Base-by-base conservation (phyloP, 2,888 invertebrate species). In the Philopedon plagiatum region DNA sequence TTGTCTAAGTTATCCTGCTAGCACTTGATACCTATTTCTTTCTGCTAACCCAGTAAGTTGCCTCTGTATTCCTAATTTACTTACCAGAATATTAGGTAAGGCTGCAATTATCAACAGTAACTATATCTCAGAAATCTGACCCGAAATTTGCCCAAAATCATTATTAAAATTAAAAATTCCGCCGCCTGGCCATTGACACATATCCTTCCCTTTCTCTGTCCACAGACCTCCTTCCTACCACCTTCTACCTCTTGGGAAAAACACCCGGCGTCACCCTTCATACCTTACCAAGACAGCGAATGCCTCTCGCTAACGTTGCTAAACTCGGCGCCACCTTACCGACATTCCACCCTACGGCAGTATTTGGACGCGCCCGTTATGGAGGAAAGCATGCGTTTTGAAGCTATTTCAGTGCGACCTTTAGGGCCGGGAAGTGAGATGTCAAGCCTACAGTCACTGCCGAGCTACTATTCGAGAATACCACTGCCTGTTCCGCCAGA, bases 171-270 rank as follows among this genome's bases (percentile, higher is more conserved):
- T 39, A 69, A 34, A 69, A 71, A 73, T 70, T 73, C 72, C 32
- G 61, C 58, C 39, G 58, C 39, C 46, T 60, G 71, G 76, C 75
- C 75, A 83, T 80, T 81, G 79, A 81, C 80, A 81, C 81, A 82
- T 80, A 86, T 89, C 89, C 89, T 89, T 89, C 89, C 90, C 89
- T 90, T 74, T 90, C 88, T 90, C 88, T 90, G 90, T 91, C 89
- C 89, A 88, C 90, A 90, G 91, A 90, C 69, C 70, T 66, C 70
- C 56, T 68, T 74, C 74, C 74, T 71, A 29, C 18, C 74, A 57
- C 72, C 72, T 66, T 72, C 72, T 70, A 85, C 82, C 84, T 80
- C 86, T 85, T 86, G 87, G 87, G 87, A 86, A 82, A 85, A 86
- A 83, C 86, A 84, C 67, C 62, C 46, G 66, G 66, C 83, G 80